Evolutionary conservation across 2,113 vertebrate genomes (phyloP), one percentile per base, ranked within the genome.

Genomic region (Tragelaphus scriptus): DNA sequence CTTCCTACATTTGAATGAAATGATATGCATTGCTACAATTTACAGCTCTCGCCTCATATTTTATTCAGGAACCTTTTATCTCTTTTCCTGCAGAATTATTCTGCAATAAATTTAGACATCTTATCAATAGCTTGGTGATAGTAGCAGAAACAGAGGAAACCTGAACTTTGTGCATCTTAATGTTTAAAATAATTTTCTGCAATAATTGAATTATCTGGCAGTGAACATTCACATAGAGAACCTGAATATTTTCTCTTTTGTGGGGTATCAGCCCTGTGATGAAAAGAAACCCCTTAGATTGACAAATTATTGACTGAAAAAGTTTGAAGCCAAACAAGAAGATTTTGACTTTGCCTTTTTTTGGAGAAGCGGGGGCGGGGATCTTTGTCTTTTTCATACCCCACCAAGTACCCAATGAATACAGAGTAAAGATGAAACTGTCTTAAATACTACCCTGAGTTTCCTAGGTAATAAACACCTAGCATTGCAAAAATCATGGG

Each of bases 21-120:
- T 99, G 99, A 99, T 99, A 99, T 99, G 99, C 99, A 99, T 99
- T 99, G 99, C 99, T 99, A 99, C 99, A 99, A 99, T 99, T 99
- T 99, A 99, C 99, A 99, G 99, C 99, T 99, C 99, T 99, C 95
- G 99, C 99, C 99, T 99, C 99, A 99, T 99, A 99, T 99, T 99
- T 99, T 99, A 99, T 99, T 99, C 99, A 99, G 99, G 99, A 99
- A 99, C 99, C 99, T 99, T 99, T 99, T 99, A 99, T 99, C 99
- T 99, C 99, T 99, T 99, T 99, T 99, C 99, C 99, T 99, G 99
- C 99, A 99, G 99, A 99, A 99, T 99, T 99, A 99, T 99, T 99
- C 99, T 99, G 99, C 99, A 99, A 99, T 99, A 99, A 99, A 99
- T 99, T 99, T 99, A 99, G 99, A 99, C 99, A 99, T 99, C 99